Conservation (phyloP, 2,888 invertebrate species). For the Tineola bisselliella region DNA sequence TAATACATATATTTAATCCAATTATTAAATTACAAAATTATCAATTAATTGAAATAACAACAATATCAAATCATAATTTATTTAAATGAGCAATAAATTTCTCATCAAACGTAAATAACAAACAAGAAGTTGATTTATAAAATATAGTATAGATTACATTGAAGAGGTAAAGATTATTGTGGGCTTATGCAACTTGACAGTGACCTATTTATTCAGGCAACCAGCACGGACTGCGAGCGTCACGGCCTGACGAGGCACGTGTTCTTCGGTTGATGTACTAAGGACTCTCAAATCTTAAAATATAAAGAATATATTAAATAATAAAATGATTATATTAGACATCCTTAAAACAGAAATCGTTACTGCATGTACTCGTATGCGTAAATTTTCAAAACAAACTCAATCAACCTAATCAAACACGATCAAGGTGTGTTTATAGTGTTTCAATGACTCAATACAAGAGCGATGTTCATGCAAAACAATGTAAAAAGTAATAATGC, state of each 20-base stretch:
- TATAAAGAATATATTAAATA: neutral
- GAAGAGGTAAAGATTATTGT: neutral
- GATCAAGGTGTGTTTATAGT: neutral
- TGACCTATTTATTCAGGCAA: slow-evolving; percentile 15
- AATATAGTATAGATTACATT: neutral
- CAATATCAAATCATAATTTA: neutral
- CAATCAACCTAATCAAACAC: too few relatives aligned
- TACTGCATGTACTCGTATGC: too few relatives aligned
- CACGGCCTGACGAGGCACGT: slow-evolving; percentile 55
- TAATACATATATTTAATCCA: too few relatives aligned
- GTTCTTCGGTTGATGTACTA: slow-evolving; percentile 19
- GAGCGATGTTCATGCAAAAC: neutral
- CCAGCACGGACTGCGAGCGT: slow-evolving; percentile 21
- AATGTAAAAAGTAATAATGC: neutral
- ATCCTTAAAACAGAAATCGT: neutral
- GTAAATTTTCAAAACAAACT: too few relatives aligned
- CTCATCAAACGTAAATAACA: neutral
- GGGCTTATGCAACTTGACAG: slow-evolving; percentile 14
- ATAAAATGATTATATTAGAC: too few relatives aligned
- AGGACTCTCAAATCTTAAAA: neutral
- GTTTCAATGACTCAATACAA: neutral
- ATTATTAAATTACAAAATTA: too few relatives aligned
- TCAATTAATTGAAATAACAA: neutral
- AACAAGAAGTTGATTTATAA: neutral
- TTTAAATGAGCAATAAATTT: neutral